Percentiles rank a stretch among this genome's conserved stretches.
Conservation (phyloP, 2,113 vertebrate genomes). For the Oryzias woworae region DNA sequence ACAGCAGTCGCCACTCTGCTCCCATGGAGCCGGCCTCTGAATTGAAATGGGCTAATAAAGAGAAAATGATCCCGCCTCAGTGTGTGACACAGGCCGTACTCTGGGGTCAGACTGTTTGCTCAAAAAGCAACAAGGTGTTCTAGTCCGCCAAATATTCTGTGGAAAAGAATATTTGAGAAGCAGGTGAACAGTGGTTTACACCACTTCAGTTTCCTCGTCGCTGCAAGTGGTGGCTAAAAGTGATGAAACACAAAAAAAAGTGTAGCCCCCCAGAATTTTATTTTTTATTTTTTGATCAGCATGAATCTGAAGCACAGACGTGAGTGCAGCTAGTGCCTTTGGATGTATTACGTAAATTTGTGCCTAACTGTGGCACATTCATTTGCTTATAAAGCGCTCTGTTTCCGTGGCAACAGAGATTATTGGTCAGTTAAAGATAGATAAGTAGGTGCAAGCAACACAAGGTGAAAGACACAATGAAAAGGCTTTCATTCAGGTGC, state of each 20-base stretch:
- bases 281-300: neutral
- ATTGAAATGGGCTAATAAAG: slow-evolving; percentile 27
- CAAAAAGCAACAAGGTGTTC: slow-evolving; percentile 2
- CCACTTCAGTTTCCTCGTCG: slow-evolving; percentile 40
- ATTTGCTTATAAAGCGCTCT: slow-evolving; percentile 68
- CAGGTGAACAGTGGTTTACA: slow-evolving; percentile 40
- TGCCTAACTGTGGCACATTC: slow-evolving; percentile 61
- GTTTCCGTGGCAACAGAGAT: slow-evolving; percentile 74
- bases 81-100: slow-evolving; percentile 18
- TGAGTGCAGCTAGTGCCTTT: slow-evolving; percentile 44
- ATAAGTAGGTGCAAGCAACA: slow-evolving; percentile 51
- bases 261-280: slow-evolving; percentile 8
- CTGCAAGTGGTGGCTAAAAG: slow-evolving; percentile 60
- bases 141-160: slow-evolving; percentile 5
- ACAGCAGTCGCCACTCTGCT: slow-evolving; percentile 13
- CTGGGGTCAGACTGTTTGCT: slow-evolving; percentile 20
- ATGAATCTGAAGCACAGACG: slow-evolving; percentile 15
- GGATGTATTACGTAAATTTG: slow-evolving; percentile 61
- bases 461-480: slow-evolving; percentile 23
- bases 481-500: slow-evolving; percentile 14
- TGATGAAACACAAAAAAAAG: slow-evolving; percentile 19
- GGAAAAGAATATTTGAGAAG: slow-evolving; percentile 13
- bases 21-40: slow-evolving; percentile 8
- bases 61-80: slow-evolving; percentile 10
- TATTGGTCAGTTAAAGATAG: slow-evolving; percentile 61